phyloP scores from a whole-genome alignment of 2,888 invertebrate species.

The Lathronympha strigana region DNA sequence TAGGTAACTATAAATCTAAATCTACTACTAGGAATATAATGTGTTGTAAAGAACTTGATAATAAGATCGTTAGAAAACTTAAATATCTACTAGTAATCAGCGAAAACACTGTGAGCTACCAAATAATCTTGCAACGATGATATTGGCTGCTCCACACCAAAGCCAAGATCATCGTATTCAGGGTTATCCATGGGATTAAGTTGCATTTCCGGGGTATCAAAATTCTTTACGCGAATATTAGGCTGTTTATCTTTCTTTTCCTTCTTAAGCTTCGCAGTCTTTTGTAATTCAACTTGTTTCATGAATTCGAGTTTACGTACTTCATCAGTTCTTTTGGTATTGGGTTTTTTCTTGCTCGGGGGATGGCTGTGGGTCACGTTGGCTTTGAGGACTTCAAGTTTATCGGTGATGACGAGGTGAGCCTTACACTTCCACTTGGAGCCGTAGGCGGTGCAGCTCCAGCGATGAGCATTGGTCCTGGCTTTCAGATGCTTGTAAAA shows the following conservation, averaged over 20 bases:
- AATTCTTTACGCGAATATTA: slow-evolving; percentile 11
- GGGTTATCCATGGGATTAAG: slow-evolving; percentile 7
- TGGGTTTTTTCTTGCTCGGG: slow-evolving; percentile 56
- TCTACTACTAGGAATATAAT: slow-evolving; percentile 19
- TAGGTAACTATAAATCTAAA: slow-evolving; percentile 25
- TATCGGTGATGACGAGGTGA: slow-evolving; percentile 72
- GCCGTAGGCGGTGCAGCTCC: slow-evolving; percentile 76
- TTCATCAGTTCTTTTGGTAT: slow-evolving; percentile 39
- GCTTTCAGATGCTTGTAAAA: slow-evolving; percentile 76
- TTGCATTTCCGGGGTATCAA: slow-evolving; percentile 22
- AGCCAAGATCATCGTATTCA: slow-evolving; percentile 24
- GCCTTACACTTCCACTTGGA: slow-evolving; percentile 75
- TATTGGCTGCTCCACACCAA: slow-evolving; percentile 48
- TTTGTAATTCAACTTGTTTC: slow-evolving; percentile 33
- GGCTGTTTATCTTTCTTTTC: slow-evolving; percentile 28
- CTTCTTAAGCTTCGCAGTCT: slow-evolving; percentile 31
- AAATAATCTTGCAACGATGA: slow-evolving; percentile 68
- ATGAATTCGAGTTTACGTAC: slow-evolving; percentile 34
- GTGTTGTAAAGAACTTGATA: slow-evolving; percentile 7
- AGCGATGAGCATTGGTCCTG: slow-evolving; percentile 68
- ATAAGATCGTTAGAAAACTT: neutral
- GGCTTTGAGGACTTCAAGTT: slow-evolving; percentile 70
- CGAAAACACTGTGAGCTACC: slow-evolving; percentile 71
- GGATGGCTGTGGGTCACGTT: slow-evolving; percentile 69
- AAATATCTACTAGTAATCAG: slow-evolving; percentile 54